Evolutionary conservation across 2,113 vertebrate species (phyloP).

Genomic region (Bambusicola thoracicus): DNA sequence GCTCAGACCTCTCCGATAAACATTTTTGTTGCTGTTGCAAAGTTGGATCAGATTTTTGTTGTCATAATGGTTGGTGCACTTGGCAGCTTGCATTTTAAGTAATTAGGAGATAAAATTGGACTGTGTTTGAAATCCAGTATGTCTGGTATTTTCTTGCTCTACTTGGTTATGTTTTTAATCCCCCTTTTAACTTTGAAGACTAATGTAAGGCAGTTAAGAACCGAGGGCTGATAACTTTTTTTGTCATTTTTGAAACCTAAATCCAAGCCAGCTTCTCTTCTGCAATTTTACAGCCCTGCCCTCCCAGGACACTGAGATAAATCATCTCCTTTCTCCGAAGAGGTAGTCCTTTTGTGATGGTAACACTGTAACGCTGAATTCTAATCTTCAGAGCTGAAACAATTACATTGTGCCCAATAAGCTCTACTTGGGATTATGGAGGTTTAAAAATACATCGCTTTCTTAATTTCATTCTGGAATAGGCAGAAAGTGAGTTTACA

Average conservation of each 20-base stretch:
- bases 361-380: slow-evolving; percentile 23
- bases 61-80: slow-evolving; percentile 30
- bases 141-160: slow-evolving; percentile 58
- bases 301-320: slow-evolving; percentile 22
- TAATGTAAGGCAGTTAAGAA: slow-evolving; percentile 32
- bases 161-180: slow-evolving; percentile 44
- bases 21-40: slow-evolving; percentile 57
- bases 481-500: background rate
- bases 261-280: slow-evolving; percentile 22
- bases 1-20: slow-evolving; percentile 73
- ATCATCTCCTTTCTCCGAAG: slow-evolving; percentile 32
- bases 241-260: slow-evolving; percentile 34
- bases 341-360: background rate
- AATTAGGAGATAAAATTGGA: slow-evolving; percentile 61
- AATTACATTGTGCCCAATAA: background rate
- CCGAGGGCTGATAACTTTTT: slow-evolving; percentile 22
- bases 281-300: slow-evolving; percentile 16
- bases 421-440: slow-evolving; percentile 21
- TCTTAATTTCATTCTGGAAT: background rate
- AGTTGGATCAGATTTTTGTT: slow-evolving; percentile 66
- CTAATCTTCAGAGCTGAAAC: slow-evolving; percentile 13
- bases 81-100: slow-evolving; percentile 56
- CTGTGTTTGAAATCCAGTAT: background rate
- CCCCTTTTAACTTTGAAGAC: slow-evolving; percentile 51
- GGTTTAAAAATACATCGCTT: background rate